Percentiles rank a stretch among this genome's conserved stretches.
phyloP scores from a whole-genome alignment of 2,113 vertebrate genomes.

The Argyrosomus japonicus region DNA sequence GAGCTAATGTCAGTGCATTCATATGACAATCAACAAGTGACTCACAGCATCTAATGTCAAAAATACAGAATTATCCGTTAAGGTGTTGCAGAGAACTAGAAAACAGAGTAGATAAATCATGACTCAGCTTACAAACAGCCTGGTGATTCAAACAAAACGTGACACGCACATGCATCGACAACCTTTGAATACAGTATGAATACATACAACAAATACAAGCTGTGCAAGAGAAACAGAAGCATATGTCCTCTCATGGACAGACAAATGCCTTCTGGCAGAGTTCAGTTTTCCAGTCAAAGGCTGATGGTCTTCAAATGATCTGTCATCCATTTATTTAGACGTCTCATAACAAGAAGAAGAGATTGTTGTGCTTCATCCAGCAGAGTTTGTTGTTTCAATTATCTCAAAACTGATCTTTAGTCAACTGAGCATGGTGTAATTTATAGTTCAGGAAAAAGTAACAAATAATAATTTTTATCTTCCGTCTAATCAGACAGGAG shows the following conservation, averaged over 20 bases:
- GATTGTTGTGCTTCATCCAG: slow-evolving; percentile 21
- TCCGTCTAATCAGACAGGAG: slow-evolving; percentile 19
- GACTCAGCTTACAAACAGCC: not conserved
- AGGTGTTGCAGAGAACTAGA: not conserved
- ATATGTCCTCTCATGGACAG: not conserved
- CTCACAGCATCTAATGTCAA: not conserved
- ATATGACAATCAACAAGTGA: not conserved
- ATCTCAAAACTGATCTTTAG: slow-evolving; percentile 42
- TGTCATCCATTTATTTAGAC: slow-evolving; percentile 12
- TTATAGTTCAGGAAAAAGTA: slow-evolving; percentile 32
- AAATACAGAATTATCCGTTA: not conserved
- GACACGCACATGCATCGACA: not conserved
- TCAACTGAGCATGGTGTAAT: slow-evolving; percentile 17
- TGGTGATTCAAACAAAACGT: slow-evolving; percentile 2
- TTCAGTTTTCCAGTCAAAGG: not conserved
- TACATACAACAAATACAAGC: not conserved
- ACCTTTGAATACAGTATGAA: not conserved
- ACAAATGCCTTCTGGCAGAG: slow-evolving; percentile 1
- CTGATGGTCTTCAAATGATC: slow-evolving; percentile 22
- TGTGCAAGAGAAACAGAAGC: slow-evolving; percentile 5
- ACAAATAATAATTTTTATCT: not conserved
- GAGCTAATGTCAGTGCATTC: not conserved
- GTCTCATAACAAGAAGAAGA: slow-evolving; percentile 16
- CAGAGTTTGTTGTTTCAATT: slow-evolving; percentile 54
- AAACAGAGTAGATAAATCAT: not conserved